Evolutionary conservation across 64 coral and sea anemone species (phyloP).

Genomic region (Orbicella faveolata): DNA sequence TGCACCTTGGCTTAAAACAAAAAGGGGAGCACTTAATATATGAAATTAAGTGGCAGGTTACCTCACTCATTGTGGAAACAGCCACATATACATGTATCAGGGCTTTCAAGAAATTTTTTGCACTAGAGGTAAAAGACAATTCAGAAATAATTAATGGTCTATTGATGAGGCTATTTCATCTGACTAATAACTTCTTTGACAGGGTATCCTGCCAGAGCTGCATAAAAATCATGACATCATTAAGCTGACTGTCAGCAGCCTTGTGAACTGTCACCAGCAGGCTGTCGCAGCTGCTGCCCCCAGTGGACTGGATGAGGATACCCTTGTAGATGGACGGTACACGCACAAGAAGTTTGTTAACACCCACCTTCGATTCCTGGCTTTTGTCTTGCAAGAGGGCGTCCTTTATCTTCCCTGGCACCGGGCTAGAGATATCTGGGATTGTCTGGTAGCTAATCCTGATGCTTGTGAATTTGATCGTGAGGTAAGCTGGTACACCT

Average conservation of each 20-base stretch:
- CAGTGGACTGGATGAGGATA: slow-evolving; percentile 70
- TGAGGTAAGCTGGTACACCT: slow-evolving; percentile 41
- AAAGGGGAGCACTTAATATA: no score
- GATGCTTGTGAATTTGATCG: slow-evolving; percentile 89
- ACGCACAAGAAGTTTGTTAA: slow-evolving; percentile 67
- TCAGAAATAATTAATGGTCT: no score
- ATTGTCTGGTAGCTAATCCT: slow-evolving; percentile 72
- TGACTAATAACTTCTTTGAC: neutral
- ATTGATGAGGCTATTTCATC: no score
- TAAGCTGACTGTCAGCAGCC: slow-evolving; percentile 77
- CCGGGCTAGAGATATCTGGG: slow-evolving; percentile 90
- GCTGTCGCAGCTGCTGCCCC: slow-evolving; percentile 50
- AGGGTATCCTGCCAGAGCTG: slow-evolving; percentile 88
- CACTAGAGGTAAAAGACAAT: no score
- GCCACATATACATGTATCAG: no score
- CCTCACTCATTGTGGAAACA: no score
- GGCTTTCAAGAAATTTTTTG: no score
- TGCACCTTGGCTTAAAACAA: no score
- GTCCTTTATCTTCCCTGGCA: slow-evolving; percentile 79
- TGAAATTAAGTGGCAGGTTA: no score
- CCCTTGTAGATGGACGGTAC: slow-evolving; percentile 86
- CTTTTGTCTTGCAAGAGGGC: slow-evolving; percentile 90
- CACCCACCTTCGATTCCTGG: slow-evolving; percentile 82
- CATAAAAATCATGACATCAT: slow-evolving; percentile 84
- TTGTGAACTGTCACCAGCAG: slow-evolving; percentile 84